phyloP scores from a whole-genome alignment of 2,113 vertebrate genomes.

The Numida meleagris region DNA sequence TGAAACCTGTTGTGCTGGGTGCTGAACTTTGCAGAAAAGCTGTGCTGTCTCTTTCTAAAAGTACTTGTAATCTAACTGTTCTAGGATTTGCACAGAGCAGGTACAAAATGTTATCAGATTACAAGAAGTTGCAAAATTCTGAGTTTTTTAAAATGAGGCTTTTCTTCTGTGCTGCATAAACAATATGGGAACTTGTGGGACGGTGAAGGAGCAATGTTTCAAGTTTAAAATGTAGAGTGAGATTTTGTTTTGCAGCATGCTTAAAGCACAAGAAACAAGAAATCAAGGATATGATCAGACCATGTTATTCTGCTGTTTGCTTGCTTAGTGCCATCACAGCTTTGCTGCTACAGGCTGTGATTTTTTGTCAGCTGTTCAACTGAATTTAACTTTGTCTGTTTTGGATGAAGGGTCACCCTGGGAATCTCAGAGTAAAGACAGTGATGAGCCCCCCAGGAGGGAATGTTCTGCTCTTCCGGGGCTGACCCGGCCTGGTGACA shows the following conservation, averaged over 20 bases:
- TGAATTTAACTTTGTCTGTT: neutral
- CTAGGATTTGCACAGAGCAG: neutral
- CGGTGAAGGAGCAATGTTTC: neutral
- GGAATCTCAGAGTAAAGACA: neutral
- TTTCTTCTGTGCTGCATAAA: neutral
- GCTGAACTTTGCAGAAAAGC: neutral
- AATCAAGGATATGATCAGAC: neutral
- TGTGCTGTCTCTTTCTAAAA: neutral
- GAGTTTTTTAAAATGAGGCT: neutral
- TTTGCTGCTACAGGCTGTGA: neutral
- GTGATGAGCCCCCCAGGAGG: neutral
- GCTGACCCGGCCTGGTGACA: neutral
- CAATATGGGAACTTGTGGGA: neutral
- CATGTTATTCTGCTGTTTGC: neutral
- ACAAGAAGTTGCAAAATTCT: neutral
- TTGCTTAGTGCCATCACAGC: neutral
- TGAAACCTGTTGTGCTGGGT: neutral
- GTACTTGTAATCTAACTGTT: neutral
- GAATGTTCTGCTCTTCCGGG: neutral
- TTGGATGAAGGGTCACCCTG: neutral
- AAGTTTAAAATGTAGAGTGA: neutral
- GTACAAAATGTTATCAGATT: neutral
- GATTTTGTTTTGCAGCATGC: neutral
- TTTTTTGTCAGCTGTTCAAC: slow-evolving; percentile 20
- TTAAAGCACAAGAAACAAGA: neutral